Base-by-base conservation (phyloP, 2,888 invertebrate genomes). In the Cephus sareptanus region DNA sequence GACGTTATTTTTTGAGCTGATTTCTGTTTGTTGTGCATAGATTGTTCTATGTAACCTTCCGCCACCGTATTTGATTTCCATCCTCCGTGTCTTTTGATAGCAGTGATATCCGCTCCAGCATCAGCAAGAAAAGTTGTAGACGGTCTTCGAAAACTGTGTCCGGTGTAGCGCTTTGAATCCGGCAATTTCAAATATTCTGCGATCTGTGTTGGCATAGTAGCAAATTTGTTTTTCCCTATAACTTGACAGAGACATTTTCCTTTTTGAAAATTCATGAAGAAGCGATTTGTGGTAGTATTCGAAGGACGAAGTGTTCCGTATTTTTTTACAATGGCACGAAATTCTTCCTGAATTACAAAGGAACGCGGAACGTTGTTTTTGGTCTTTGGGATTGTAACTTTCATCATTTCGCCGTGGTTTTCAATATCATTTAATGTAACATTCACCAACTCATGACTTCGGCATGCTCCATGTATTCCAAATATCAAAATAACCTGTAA, bases 41-140 rank as follows among this genome's bases (percentile, higher is more conserved):
- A 83, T 23, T 83, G 79, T n/a, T 83, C 80, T 33, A 82, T 80
- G 75, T 84, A 83, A 2, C 83, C 79, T 81, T 86, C 84, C 68
- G 83, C 84, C n/a, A 83, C 78, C 31, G 77, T 75, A 37, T 73
- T 80, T 6, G 80, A 82, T 75, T 77, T 80, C 81, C 84, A 81
- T 33, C 82, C 82, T 76, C 80, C 82, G 73, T 84, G 84, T 34
- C 81, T 79, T 75, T 84, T 85, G 34, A 85, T 74, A 3, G 80
- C 81, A 15, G 75, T 77, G 4, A 84, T 79, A 35, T 83, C 81
- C 34, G 81, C 85, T 77, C 84, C 83, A 23, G 77, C 79, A 70
- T 84, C 79, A 73, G 81, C 80, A 37, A 81, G 40, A 76, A 84
- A 73, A 34, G 81, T 83, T 35, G 81, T 82, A 12, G 81, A 81